Evolutionary conservation across 2,113 vertebrate species (phyloP), one percentile per base, ranked within the genome.

Genomic region (Natator depressus): DNA sequence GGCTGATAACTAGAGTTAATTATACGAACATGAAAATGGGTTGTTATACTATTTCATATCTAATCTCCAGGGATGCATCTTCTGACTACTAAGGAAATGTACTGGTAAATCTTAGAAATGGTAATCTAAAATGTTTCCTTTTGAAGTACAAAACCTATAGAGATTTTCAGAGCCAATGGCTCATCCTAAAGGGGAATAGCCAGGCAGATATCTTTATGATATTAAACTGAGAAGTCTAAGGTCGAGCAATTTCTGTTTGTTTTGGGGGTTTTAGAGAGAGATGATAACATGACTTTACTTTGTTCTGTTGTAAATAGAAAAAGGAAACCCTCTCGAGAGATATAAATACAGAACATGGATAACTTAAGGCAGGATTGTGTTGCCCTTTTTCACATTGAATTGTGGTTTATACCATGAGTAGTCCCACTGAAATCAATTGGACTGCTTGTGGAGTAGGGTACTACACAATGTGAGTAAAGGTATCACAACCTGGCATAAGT

Each of bases 61-160:
- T 53, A 1, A 87, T 89, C 24, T 84, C 29, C 62, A 38, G 8
- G 12, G 5, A 50, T 0, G 1, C 54, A 42, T 57, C 2, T 8
- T 65, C 29, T 62, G 6, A 42, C 42, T 11, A 1, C 12, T 9
- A 85, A n/a, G 46, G 82, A 89, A 88, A 76, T 20, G 14, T 31
- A 78, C 49, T 8, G 46, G 3, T 27, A 80, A 13, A 88, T 8
- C 13, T 69, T 69, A 22, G 76, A 5, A 69, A 89, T 38, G 38
- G 7, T 13, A 10, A 24, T 9, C 42, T 57, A 78, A 83, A 85
- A 47, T 53, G 0, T 24, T 29, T 65, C 50, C 12, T 5, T 80
- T 53, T 0, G 0, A 86, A 38, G 69, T 17, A 35, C 0, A 0
- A 10, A 19, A 47, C 22, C 25, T 54, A 47, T 31, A 19, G 42